Conservation (phyloP, 1,140 invertebrate genomes). For the Drosophila jambulina region DNA sequence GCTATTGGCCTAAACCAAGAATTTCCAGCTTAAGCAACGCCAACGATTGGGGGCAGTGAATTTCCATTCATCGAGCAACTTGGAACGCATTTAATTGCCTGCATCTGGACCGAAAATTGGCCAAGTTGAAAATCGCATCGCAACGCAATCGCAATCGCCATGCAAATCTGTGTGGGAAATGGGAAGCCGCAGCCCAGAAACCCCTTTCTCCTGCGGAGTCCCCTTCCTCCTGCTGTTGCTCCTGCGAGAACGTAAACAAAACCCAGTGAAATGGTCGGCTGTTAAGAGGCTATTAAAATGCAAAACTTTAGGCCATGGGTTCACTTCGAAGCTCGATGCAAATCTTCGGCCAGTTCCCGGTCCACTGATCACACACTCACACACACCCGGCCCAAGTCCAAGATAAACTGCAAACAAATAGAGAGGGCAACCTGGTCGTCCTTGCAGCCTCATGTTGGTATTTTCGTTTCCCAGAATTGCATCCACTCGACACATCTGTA, state of each 20-base stretch:
- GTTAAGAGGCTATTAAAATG: constrained; percentile 74
- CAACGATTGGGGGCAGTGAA: background rate
- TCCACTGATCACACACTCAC: constrained; percentile 6
- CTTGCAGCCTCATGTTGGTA: constrained; percentile 33
- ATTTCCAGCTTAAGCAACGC: constrained; percentile 1
- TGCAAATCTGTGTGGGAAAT: constrained; percentile 24
- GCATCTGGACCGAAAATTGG: constrained; percentile 32
- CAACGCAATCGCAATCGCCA: constrained; percentile 12
- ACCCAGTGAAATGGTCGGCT: constrained; percentile 32
- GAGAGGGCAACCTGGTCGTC: constrained; percentile 20
- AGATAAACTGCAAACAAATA: constrained; percentile 53
- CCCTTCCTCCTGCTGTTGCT: background rate
- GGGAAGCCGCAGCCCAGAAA: constrained; percentile 15
- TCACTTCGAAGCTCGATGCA: constrained; percentile 24
- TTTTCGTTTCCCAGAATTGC: constrained; percentile 41
- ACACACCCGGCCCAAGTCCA: background rate
- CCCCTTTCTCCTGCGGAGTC: background rate
- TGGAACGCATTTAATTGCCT: constrained; percentile 27
- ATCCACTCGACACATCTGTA: constrained; percentile 22
- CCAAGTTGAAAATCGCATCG: constrained; percentile 44
- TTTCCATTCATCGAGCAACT: constrained; percentile 7
- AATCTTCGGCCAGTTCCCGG: constrained; percentile 27
- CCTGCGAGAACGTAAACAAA: constrained; percentile 48
- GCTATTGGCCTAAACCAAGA: background rate
- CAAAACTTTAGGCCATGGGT: constrained; percentile 52